Conservation (phyloP, 64 coral and sea anemone species). For the Pocillopora damicornis region DNA sequence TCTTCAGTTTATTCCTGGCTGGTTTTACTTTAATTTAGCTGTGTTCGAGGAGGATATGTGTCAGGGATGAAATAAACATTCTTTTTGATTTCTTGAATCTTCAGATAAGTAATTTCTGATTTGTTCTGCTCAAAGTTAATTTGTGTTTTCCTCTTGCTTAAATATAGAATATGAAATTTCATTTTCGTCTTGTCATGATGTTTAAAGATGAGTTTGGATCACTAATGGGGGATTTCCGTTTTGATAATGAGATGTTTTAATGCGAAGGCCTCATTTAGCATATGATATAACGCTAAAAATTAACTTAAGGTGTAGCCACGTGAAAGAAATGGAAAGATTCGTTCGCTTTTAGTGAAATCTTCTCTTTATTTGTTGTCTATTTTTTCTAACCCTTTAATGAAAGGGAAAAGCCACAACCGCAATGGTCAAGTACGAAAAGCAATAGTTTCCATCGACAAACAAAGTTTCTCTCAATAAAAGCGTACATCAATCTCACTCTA, state of each 20-base stretch:
- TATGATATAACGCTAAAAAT: not conserved
- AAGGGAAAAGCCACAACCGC: constrained; percentile 5
- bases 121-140: not conserved
- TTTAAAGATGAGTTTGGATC: not conserved
- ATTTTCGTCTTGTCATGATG: not conserved
- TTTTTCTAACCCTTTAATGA: not conserved
- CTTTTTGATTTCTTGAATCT: not conserved
- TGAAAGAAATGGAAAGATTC: not conserved
- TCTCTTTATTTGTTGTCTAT: not conserved
- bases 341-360: not conserved
- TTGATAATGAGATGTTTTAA: not conserved
- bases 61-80: not conserved
- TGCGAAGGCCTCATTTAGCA: not conserved
- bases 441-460: not conserved
- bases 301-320: not conserved
- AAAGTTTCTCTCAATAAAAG: not conserved
- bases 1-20: no score
- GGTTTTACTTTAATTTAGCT: no score
- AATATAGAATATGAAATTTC: not conserved
- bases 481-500: not conserved
- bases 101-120: not conserved
- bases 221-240: constrained; percentile 26
- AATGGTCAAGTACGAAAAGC: not conserved
- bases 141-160: constrained; percentile 3
- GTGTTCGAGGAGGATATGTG: no score